Percentiles rank a stretch among this genome's conserved stretches.
Conservation (phyloP, 2,113 vertebrate species). For the Ellobius talpinus region DNA sequence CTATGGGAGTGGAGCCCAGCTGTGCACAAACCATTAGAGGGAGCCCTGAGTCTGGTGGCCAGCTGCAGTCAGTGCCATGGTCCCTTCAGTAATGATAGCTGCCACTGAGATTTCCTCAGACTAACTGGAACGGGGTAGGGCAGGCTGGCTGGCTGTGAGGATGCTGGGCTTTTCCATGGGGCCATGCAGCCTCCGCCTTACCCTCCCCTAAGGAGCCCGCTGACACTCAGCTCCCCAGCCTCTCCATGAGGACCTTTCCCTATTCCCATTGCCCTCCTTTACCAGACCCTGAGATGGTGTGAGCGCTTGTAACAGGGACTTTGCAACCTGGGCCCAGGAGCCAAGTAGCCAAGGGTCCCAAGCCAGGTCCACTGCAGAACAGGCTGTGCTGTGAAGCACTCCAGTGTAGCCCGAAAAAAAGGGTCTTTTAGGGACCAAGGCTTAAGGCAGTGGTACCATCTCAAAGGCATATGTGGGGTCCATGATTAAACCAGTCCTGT, state of each 20-base stretch:
- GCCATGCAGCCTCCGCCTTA: too few relatives aligned
- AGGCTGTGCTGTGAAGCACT: not conserved
- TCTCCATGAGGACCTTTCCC: not conserved
- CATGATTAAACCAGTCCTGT: not conserved
- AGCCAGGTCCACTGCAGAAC: not conserved
- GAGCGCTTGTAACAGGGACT: not conserved
- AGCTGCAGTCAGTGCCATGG: not conserved
- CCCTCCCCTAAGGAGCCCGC: not conserved
- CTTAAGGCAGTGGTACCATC: not conserved
- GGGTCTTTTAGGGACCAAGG: not conserved
- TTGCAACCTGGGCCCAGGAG: not conserved
- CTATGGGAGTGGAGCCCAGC: not conserved
- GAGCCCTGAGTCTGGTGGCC: not conserved
- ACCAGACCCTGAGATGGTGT: accelerated
- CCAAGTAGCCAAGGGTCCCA: not conserved
- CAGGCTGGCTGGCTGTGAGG: not conserved
- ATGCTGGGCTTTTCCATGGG: not conserved
- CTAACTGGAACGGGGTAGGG: not conserved
- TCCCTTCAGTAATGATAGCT: accelerated
- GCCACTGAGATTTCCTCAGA: too few relatives aligned
- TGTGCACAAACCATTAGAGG: not conserved
- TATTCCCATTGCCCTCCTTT: not conserved
- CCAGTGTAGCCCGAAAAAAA: not conserved
- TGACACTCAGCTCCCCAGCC: not conserved
- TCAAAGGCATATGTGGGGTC: not conserved